phyloP scores from a whole-genome alignment of 2,888 invertebrate species.

The Idaea dimidiata region DNA sequence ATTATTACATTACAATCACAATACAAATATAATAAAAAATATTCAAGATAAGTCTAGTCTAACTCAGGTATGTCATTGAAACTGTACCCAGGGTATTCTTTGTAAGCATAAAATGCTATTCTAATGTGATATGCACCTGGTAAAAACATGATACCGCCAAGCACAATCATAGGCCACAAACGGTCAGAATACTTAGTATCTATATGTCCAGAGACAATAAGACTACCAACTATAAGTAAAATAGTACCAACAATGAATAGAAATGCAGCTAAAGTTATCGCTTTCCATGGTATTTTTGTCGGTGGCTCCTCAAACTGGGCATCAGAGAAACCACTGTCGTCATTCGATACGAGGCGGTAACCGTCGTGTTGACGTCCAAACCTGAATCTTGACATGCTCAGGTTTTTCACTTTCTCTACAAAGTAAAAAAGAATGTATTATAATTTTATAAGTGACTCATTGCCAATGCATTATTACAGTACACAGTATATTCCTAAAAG shows the following conservation, averaged over 20 bases:
- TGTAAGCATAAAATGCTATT: slow-evolving; percentile 92
- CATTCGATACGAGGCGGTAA: slow-evolving; percentile 79
- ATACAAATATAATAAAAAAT: background rate
- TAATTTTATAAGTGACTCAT: background rate
- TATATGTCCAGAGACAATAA: slow-evolving; percentile 90
- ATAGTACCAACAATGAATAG: slow-evolving; percentile 89
- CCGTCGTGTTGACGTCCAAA: slow-evolving; percentile 82
- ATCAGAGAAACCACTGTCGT: slow-evolving; percentile 85
- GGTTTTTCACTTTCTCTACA: slow-evolving; percentile 47
- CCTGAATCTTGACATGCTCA: slow-evolving; percentile 82
- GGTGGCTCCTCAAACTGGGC: slow-evolving; percentile 85
- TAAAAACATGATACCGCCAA: slow-evolving; percentile 94
- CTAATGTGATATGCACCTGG: slow-evolving; percentile 95
- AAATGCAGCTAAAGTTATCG: slow-evolving; percentile 87
- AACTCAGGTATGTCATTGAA: slow-evolving; percentile 95
- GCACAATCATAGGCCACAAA: slow-evolving; percentile 93
- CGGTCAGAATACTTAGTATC: slow-evolving; percentile 92
- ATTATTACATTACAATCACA: background rate
- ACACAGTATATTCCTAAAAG: background rate
- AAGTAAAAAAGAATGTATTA: slow-evolving; percentile 16
- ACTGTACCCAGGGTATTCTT: slow-evolving; percentile 90
- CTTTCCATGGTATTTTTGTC: slow-evolving; percentile 91
- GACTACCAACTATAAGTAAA: slow-evolving; percentile 87
- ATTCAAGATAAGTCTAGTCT: slow-evolving; percentile 63
- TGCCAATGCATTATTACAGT: background rate